Percentiles rank a stretch among this genome's conserved stretches.
phyloP scores from a whole-genome alignment of 1,140 invertebrate species.

The Delia radicum region DNA sequence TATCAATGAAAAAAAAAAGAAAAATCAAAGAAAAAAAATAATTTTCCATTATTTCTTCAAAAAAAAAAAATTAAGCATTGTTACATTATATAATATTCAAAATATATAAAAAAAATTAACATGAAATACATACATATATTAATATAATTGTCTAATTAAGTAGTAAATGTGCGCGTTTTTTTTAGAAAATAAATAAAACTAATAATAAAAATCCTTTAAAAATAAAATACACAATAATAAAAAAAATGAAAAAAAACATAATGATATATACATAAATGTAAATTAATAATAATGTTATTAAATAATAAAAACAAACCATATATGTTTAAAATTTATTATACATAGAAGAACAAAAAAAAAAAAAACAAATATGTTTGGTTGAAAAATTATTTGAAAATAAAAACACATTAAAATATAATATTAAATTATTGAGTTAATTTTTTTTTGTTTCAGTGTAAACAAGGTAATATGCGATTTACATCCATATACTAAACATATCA shows the following conservation, averaged over 20 bases:
- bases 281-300: constrained; percentile 9
- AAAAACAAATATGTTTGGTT: constrained; percentile 14
- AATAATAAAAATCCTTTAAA: constrained; percentile 15
- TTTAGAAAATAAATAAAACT: constrained; percentile 13
- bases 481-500: too few species aligned
- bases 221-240: neutral
- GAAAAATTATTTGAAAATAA: constrained; percentile 21
- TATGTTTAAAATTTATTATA: neutral
- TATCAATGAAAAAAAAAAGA: neutral
- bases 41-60: neutral
- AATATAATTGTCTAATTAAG: constrained; percentile 27
- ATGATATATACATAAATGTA: constrained; percentile 15
- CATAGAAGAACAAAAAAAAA: neutral
- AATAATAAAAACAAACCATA: constrained; percentile 6
- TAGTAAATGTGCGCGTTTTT: constrained; percentile 29
- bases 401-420: neutral
- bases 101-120: neutral
- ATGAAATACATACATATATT: constrained; percentile 13
- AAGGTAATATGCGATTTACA: too few species aligned
- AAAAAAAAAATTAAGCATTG: neutral
- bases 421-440: neutral
- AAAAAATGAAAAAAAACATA: constrained; percentile 8
- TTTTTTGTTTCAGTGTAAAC: too few species aligned
- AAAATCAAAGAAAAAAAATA: neutral
- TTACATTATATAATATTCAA: neutral